A percentile compares a stretch with the other conserved stretches of the same genome.
Conservation (phyloP, 2,888 invertebrate genomes). For the Andrena fulva region DNA sequence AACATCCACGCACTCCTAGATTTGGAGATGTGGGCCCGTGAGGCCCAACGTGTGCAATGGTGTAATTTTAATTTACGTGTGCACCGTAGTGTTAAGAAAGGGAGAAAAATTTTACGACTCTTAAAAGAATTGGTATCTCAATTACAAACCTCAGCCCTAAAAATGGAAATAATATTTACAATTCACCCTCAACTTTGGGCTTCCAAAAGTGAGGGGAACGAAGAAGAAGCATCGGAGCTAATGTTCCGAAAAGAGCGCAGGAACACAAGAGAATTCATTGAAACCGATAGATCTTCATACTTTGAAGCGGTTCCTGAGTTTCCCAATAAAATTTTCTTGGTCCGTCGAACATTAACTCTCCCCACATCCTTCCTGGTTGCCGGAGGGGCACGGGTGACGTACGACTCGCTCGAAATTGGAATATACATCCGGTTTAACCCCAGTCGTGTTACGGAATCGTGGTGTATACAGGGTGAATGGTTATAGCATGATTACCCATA, state of each 20-base stretch:
- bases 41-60: too few relatives aligned
- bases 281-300: slow-evolving; percentile 46
- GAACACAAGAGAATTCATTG: slow-evolving; percentile 49
- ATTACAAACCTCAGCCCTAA: neutral
- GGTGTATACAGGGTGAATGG: neutral
- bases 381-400: slow-evolving; percentile 24
- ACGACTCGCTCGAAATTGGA: slow-evolving; percentile 14
- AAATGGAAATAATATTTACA: slow-evolving; percentile 10
- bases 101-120: too few relatives aligned
- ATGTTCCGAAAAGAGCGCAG: slow-evolving; percentile 57
- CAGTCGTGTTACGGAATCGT: neutral
- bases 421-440: slow-evolving; percentile 36
- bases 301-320: slow-evolving; percentile 44
- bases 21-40: too few relatives aligned
- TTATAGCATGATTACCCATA: neutral
- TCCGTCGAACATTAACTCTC: slow-evolving; percentile 50
- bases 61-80: too few relatives aligned
- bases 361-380: slow-evolving; percentile 13
- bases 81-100: too few relatives aligned
- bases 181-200: slow-evolving; percentile 5
- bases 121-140: too few relatives aligned
- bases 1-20: too few relatives aligned
- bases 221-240: slow-evolving; percentile 43
- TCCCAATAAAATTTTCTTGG: slow-evolving; percentile 66
- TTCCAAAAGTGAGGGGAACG: neutral